phyloP scores from a whole-genome alignment of 2,113 vertebrate genomes.

The Ardeotis arabs region DNA sequence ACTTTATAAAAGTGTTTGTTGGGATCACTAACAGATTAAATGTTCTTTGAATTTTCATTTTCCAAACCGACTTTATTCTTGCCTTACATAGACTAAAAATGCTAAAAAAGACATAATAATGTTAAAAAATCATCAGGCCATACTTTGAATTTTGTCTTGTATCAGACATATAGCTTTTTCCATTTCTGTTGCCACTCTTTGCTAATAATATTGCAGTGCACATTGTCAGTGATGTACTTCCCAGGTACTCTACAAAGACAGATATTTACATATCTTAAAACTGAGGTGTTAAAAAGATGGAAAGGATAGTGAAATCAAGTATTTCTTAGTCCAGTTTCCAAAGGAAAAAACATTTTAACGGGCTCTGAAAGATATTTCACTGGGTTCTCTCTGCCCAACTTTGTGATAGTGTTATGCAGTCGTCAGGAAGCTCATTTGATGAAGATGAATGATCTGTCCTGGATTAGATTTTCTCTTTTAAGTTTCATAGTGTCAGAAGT shows the following conservation, averaged over 20 bases:
- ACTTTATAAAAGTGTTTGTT: neutral
- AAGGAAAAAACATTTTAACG: neutral
- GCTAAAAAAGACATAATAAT: neutral
- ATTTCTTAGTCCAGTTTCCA: neutral
- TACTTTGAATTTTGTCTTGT: neutral
- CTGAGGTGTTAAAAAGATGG: neutral
- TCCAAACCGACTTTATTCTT: neutral
- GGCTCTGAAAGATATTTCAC: neutral
- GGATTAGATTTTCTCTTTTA: neutral
- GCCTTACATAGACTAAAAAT: neutral
- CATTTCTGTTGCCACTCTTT: neutral
- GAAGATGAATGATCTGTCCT: neutral
- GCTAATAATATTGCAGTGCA: neutral
- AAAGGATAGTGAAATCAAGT: neutral
- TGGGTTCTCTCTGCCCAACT: neutral
- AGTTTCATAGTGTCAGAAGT: neutral
- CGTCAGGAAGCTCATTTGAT: neutral
- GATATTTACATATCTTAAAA: neutral
- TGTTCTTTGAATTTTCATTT: neutral
- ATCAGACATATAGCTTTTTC: too few relatives aligned
- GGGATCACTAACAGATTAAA: neutral
- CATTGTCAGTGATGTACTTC: neutral
- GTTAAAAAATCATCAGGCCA: neutral
- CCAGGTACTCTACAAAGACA: neutral
- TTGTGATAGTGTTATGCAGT: neutral